Evolutionary conservation across 2,797 vertebrate genomes (phyloP), one percentile per base, ranked within the genome.

Genomic region (Gambelia wislizenii): DNA sequence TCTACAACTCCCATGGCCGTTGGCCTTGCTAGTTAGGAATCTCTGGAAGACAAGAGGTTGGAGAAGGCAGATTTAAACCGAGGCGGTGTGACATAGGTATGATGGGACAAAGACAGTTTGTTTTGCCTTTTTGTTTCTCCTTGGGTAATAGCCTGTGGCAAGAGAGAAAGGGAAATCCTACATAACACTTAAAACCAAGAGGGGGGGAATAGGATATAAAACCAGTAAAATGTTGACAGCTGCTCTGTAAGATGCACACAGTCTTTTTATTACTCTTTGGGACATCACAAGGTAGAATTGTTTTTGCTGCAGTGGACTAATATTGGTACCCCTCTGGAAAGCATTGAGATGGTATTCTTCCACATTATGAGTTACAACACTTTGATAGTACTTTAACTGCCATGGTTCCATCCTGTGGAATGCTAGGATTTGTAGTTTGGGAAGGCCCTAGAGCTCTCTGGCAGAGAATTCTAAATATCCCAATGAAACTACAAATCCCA

Each of bases 11-110:
- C 64, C 64, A 33, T 67, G 27, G 30, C 64, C 3, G 33, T 33
- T 67, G 64, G 10, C 8, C 27, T 67, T 67, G 8, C 8, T 67
- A 10, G 64, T 67, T 67, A 67, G 27, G 64, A 59, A 33, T 67
- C 14, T 8, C 36, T 74, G 70, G 14, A 39, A 18, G 36, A 36
- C 2, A 67, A 10, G 36, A 74, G n/a, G 2, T 39, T 74, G 16
- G 36, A 39, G n/a, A 74, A 74, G 6, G 5, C 70, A 39, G n/a
- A 5, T 39, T 16, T 36, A 3, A 0, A 0, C 13, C 18, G n/a
- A 61, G 10, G 59, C 44, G 10, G 36, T 10, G 18, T 70, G 5
- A 44, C 67, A 22, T 1, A n/a, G 27, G 9, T 36, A 56, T 16
- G 27, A 75, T 69, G 1, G 59, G 16, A 75, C 10, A 39, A 44